Conservation (phyloP, 2,113 vertebrate genomes). For the Mesembrinibis cayennensis region DNA sequence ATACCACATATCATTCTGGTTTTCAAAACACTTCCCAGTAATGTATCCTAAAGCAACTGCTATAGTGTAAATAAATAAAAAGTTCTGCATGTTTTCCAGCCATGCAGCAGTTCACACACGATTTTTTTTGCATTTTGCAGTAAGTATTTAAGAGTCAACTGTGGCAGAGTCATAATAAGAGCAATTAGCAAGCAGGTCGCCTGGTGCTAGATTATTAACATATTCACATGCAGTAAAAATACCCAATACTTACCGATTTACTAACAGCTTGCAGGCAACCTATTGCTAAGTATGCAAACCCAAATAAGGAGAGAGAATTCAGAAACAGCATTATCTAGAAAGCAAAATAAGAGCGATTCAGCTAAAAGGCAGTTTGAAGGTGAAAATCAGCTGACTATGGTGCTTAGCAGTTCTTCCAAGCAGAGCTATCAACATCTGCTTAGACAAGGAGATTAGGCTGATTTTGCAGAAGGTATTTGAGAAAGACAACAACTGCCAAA, state of each 20-base stretch:
- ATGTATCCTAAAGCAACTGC: background rate
- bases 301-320: background rate
- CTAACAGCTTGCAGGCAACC: background rate
- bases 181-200: background rate
- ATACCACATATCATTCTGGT: background rate
- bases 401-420: background rate
- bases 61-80: background rate
- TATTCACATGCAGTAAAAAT: background rate
- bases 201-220: background rate
- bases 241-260: background rate
- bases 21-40: background rate
- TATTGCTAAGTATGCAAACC: background rate
- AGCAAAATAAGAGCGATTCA: background rate
- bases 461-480: background rate
- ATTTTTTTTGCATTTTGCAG: background rate
- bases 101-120: background rate
- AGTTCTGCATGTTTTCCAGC: background rate
- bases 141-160: background rate
- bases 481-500: background rate
- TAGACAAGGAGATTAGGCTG: background rate
- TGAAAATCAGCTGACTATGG: background rate
- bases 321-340: background rate
- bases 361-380: background rate
- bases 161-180: background rate
- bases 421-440: accelerated